These are phyloP conservation scores for Tortricodes alternella DNA, from an alignment of 2,888 invertebrate species.

Conservation along the genomic window DNA sequence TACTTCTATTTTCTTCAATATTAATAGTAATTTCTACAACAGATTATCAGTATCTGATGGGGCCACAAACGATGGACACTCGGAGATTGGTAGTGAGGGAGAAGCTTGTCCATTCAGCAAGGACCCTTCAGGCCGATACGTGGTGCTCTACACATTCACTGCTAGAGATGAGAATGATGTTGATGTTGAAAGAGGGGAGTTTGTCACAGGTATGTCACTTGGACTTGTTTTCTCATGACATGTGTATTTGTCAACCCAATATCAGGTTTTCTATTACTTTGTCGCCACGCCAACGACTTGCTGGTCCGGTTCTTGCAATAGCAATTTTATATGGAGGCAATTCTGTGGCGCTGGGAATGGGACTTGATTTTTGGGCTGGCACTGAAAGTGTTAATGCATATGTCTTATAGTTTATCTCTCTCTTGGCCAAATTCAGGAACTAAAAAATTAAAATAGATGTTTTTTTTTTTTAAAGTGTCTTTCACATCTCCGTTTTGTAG, in stretches of 20 bases:
- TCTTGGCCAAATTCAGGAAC: no score
- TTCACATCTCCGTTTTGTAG: no score
- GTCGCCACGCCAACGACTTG: no score
- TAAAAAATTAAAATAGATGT: no score
- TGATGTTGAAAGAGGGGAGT: constrained; percentile 95
- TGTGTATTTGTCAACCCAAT: neutral
- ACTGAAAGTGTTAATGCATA: no score
- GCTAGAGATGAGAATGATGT: constrained; percentile 97
- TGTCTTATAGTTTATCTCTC: no score
- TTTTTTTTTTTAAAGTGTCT: no score
- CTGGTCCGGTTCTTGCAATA: no score
- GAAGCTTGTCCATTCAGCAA: constrained; percentile 88
- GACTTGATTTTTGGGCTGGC: no score
- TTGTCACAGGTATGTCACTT: constrained; percentile 87
- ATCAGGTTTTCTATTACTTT: no score
- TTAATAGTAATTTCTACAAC: constrained; percentile 39
- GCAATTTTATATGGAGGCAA: no score
- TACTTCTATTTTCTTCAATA: neutral
- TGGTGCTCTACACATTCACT: constrained; percentile 96
- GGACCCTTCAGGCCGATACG: constrained; percentile 94
- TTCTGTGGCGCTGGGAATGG: no score
- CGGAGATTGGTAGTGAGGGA: constrained; percentile 75
- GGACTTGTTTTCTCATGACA: neutral
- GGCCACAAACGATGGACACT: constrained; percentile 74
- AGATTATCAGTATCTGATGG: constrained; percentile 73